Evolutionary conservation across 2,888 invertebrate species (phyloP).

Genomic region (Cantharis rustica): DNA sequence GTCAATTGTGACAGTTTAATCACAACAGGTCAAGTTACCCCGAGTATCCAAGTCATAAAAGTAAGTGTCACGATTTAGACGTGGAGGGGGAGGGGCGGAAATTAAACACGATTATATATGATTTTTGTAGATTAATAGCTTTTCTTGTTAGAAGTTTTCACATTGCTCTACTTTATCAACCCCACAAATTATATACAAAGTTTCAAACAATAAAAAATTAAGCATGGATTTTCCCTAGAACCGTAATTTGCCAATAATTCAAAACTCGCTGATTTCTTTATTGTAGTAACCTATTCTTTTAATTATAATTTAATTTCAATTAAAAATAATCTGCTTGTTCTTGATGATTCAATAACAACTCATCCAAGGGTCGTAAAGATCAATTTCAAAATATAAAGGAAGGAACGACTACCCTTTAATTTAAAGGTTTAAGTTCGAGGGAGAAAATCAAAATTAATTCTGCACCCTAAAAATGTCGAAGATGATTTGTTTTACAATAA

Average conservation of each 20-base stretch:
- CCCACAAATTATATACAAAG: no score
- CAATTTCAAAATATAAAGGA: neutral
- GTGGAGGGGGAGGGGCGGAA: no score
- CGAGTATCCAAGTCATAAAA: no score
- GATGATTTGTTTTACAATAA: neutral
- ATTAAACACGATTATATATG: no score
- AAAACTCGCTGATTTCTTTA: neutral
- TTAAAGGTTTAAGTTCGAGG: neutral
- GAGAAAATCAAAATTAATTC: neutral
- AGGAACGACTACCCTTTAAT: neutral
- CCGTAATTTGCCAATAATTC: neutral
- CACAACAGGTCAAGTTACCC: no score
- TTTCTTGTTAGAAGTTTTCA: no score
- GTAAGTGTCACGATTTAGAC: no score
- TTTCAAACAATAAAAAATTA: neutral
- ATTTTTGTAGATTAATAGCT: no score
- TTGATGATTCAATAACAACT: neutral
- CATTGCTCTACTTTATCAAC: no score
- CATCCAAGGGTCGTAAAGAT: neutral
- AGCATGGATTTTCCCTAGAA: neutral
- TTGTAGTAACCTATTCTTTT: no score
- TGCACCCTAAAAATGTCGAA: neutral
- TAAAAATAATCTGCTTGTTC: neutral
- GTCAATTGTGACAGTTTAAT: no score
- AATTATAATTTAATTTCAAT: neutral